Evolutionary conservation across 2,888 invertebrate genomes (phyloP), one percentile per base, ranked within the genome.

Genomic region (Seira ritae): DNA sequence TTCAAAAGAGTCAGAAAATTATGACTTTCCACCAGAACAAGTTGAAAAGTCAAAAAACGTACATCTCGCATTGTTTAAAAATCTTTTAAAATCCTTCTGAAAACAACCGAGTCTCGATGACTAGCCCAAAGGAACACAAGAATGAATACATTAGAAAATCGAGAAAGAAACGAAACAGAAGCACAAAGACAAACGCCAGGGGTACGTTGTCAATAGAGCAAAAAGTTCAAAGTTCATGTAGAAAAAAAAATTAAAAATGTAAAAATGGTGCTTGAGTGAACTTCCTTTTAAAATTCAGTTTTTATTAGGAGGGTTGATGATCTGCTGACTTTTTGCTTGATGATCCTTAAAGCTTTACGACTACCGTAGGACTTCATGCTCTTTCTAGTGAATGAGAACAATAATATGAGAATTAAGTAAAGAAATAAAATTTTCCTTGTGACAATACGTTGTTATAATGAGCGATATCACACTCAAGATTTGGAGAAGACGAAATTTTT

Each of bases 1-100:
- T 87, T 88, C 88, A 87, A 87, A 85, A 84, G 84, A 88, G 86
- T 86, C 85, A 86, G 84, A 86, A 82, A 88, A 87, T 88, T 88
- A 88, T 88, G 88, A 88, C 85, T 87, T 84, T 23, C 71, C 66
- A 66, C 70, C 67, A 50, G 60, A 77, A 68, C 31, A 31, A 31
- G 3, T 31, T n/a, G n/a, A 70, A 46, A 75, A 74, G 67, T 73
- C 72, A 73, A n/a, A 31, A 31, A 31, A 2, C 31, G 8, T 31
- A 31, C n/a, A n/a, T n/a, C n/a, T n/a, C n/a, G n/a, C n/a, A n/a
- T n/a, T n/a, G n/a, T n/a, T n/a, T n/a, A n/a, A n/a, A n/a, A n/a
- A n/a, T n/a, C 62, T n/a, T n/a, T n/a, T n/a, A n/a, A n/a, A n/a
- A n/a, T n/a, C n/a, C n/a, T n/a, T n/a, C n/a, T n/a, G n/a, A n/a